phyloP scores from a whole-genome alignment of 2,888 invertebrate species.

The Lypha dubia region DNA sequence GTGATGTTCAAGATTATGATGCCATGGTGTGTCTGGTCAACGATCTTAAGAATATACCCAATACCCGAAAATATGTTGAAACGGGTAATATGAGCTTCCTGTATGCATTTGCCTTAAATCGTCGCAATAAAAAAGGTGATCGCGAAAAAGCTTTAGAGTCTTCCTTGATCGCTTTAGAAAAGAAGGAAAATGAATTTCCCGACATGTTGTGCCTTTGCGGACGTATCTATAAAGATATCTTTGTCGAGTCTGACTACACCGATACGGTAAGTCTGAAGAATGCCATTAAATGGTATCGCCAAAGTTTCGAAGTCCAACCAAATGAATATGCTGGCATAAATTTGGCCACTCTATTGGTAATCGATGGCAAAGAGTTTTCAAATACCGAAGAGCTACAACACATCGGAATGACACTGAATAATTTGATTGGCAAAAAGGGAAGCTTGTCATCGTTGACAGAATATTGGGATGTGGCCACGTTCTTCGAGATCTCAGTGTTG shows the following conservation, averaged over 20 bases:
- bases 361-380: constrained; percentile 97
- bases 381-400: constrained; percentile 95
- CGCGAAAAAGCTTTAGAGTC: constrained; percentile 96
- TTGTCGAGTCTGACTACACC: constrained; percentile 96
- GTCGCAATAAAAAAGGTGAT: constrained; percentile 96
- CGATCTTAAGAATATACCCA: constrained; percentile 94
- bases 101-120: constrained; percentile 98
- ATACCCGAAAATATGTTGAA: constrained; percentile 93
- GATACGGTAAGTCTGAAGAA: constrained; percentile 94
- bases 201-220: constrained; percentile 99
- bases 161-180: constrained; percentile 94
- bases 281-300: constrained; percentile 98
- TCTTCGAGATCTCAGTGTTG: constrained; percentile 98
- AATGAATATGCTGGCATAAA: constrained; percentile 99
- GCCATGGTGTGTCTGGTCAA: constrained; percentile 98
- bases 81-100: constrained; percentile 95
- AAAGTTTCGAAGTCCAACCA: constrained; percentile 98
- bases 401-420: constrained; percentile 97
- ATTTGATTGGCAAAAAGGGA: constrained; percentile 98
- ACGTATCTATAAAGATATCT: constrained; percentile 98
- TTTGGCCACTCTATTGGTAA: constrained; percentile 97
- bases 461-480: constrained; percentile 99
- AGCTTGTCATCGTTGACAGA: constrained; percentile 95
- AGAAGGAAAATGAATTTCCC: constrained; percentile 97
- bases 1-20: constrained; percentile 97